Percentiles rank a stretch among this genome's conserved stretches.
Conservation (phyloP, 1,140 invertebrate genomes). For the Achatina immaculata region DNA sequence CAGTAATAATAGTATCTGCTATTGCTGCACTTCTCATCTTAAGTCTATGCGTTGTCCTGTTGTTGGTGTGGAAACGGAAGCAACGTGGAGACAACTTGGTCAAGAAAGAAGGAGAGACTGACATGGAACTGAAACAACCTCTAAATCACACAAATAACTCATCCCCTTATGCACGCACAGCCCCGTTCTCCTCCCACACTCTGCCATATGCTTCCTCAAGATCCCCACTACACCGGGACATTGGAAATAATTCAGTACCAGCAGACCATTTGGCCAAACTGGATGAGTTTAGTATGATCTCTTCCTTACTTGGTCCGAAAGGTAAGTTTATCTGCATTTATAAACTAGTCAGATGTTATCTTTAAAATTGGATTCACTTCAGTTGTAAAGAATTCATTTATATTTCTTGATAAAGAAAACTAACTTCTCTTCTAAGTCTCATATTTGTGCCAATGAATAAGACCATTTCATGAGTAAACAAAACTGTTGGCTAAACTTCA, state of each 20-base stretch:
- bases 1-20: slow-evolving; percentile 52
- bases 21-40: slow-evolving; percentile 54
- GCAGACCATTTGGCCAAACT: slow-evolving; percentile 59
- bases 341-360: background rate
- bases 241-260: slow-evolving; percentile 38
- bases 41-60: slow-evolving; percentile 53
- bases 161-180: slow-evolving; percentile 20
- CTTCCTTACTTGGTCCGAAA: slow-evolving; percentile 55
- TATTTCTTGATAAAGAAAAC: no score
- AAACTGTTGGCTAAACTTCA: no score
- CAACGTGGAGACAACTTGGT: slow-evolving; percentile 41
- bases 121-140: slow-evolving; percentile 61
- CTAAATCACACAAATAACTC: slow-evolving; percentile 49
- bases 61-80: slow-evolving; percentile 47
- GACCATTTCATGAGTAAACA: no score
- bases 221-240: background rate
- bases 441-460: no score
- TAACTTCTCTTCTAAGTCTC: no score
- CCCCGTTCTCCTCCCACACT: slow-evolving; percentile 34
- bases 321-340: slow-evolving; percentile 46
- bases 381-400: no score
- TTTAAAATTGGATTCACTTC: background rate
- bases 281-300: slow-evolving; percentile 67
- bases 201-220: slow-evolving; percentile 26
- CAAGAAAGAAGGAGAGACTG: slow-evolving; percentile 52